These are phyloP conservation scores for Calliphora vomitoria DNA, from an alignment of 2,888 invertebrate species.

Conservation along the genomic window DNA sequence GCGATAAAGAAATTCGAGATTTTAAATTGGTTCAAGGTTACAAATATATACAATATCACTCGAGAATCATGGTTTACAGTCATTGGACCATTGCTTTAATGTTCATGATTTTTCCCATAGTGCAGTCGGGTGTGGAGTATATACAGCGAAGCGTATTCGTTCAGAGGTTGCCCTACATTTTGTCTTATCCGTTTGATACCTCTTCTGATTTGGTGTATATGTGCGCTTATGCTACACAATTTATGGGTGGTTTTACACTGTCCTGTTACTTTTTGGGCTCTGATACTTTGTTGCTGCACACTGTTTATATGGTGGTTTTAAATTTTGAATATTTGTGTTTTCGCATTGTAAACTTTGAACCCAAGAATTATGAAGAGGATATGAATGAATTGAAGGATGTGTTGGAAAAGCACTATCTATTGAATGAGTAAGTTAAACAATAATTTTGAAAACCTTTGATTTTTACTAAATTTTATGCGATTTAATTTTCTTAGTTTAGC, in stretches of 20 bases:
- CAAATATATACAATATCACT: slow-evolving; percentile 50
- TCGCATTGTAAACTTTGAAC: slow-evolving; percentile 70
- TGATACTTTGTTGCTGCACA: slow-evolving; percentile 74
- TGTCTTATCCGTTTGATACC: slow-evolving; percentile 74
- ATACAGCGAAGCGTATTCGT: slow-evolving; percentile 38
- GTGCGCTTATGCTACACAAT: slow-evolving; percentile 67
- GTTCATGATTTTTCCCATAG: slow-evolving; percentile 74
- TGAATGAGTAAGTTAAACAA: slow-evolving; percentile 72
- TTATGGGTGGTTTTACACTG: slow-evolving; percentile 47
- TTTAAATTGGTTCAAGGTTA: slow-evolving; percentile 69
- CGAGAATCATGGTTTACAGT: slow-evolving; percentile 61
- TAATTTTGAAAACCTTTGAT: not conserved
- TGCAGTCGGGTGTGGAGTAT: slow-evolving; percentile 74
- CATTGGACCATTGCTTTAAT: slow-evolving; percentile 72
- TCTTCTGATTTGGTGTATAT: slow-evolving; percentile 41
- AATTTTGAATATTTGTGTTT: slow-evolving; percentile 74
- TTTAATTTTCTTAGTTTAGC: slow-evolving; percentile 61
- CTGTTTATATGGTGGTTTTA: slow-evolving; percentile 75
- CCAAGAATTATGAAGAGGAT: slow-evolving; percentile 72
- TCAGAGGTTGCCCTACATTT: slow-evolving; percentile 69
- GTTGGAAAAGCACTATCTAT: slow-evolving; percentile 72
- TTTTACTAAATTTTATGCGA: not conserved
- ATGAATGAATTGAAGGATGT: slow-evolving; percentile 66
- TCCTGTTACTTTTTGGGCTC: slow-evolving; percentile 74
- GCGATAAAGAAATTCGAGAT: slow-evolving; percentile 26